Evolutionary conservation across 2,888 invertebrate species (phyloP).

Genomic region (Metacarcinus magister): DNA sequence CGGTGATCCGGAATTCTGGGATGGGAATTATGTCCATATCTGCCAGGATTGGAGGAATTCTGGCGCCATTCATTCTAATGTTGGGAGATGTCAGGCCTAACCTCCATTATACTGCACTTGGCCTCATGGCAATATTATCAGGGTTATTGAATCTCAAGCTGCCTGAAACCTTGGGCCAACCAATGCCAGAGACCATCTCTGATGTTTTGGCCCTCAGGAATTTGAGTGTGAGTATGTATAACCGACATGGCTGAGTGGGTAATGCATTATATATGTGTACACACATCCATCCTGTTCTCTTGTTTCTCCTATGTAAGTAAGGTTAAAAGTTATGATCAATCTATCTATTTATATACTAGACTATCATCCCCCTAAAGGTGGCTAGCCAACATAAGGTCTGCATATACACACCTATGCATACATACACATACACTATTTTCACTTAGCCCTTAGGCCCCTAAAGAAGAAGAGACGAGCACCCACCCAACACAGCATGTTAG

Average conservation of each 20-base stretch:
- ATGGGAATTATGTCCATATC: conserved; percentile 84
- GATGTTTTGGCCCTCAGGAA: conserved; percentile 82
- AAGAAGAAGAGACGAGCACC: too few relatives aligned
- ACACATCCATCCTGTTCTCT: neutral
- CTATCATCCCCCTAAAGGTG: too few relatives aligned
- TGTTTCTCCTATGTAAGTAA: too few relatives aligned
- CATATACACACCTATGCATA: too few relatives aligned
- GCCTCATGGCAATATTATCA: conserved; percentile 82
- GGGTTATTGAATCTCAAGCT: conserved; percentile 83
- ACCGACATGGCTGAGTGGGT: neutral
- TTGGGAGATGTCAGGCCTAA: conserved; percentile 82
- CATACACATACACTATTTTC: too few relatives aligned
- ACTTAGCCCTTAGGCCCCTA: too few relatives aligned
- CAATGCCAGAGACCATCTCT: conserved; percentile 83
- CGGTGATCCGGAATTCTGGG: conserved; percentile 85
- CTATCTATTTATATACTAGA: too few relatives aligned
- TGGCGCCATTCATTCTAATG: conserved; percentile 83
- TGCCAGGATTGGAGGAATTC: conserved; percentile 84
- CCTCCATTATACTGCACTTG: conserved; percentile 81
- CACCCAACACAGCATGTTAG: too few relatives aligned
- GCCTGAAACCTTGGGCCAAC: conserved; percentile 83
- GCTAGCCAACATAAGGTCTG: too few relatives aligned
- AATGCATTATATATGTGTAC: neutral
- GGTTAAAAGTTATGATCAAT: too few relatives aligned
- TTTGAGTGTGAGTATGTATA: conserved; percentile 42